Conservation (phyloP, 2,888 invertebrate genomes). For the Salpingus planirostris region DNA sequence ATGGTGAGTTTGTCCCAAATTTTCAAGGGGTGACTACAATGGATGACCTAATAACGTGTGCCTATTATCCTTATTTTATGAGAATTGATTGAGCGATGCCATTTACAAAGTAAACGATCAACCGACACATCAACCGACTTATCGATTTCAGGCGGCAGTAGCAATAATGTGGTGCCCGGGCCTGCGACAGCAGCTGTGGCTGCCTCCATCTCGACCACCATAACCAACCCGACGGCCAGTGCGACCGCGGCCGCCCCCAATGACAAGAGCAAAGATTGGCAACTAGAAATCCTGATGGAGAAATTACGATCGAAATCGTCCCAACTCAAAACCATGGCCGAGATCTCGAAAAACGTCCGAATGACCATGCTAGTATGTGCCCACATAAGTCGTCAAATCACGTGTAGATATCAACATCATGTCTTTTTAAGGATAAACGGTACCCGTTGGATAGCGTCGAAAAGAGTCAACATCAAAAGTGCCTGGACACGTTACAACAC, state of each 20-base stretch:
- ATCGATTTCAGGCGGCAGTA: too few relatives aligned
- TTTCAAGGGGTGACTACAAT: too few relatives aligned
- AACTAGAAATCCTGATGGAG: constrained; percentile 86
- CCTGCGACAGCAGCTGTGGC: too few relatives aligned
- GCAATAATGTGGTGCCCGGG: too few relatives aligned
- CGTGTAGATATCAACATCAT: too few relatives aligned
- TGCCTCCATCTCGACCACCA: too few relatives aligned
- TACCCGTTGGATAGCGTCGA: constrained; percentile 81
- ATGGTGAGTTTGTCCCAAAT: too few relatives aligned
- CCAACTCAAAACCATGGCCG: constrained; percentile 72
- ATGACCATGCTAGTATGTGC: constrained; percentile 71
- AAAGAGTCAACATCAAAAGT: constrained; percentile 78
- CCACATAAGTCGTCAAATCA: constrained; percentile 9
- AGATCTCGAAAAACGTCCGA: constrained; percentile 80
- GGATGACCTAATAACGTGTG: too few relatives aligned
- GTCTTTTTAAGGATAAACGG: constrained; percentile 66
- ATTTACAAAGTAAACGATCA: too few relatives aligned
- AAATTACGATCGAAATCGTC: constrained; percentile 76
- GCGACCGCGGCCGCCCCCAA: background rate
- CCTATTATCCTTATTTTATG: too few relatives aligned
- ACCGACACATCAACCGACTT: too few relatives aligned
- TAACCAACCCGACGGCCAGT: background rate
- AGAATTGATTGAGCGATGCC: too few relatives aligned
- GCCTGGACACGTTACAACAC: constrained; percentile 85
- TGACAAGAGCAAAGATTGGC: constrained; percentile 64